These are phyloP conservation scores for Uria aalge DNA, from an alignment of 2,113 vertebrate species.

Conservation along the genomic window DNA sequence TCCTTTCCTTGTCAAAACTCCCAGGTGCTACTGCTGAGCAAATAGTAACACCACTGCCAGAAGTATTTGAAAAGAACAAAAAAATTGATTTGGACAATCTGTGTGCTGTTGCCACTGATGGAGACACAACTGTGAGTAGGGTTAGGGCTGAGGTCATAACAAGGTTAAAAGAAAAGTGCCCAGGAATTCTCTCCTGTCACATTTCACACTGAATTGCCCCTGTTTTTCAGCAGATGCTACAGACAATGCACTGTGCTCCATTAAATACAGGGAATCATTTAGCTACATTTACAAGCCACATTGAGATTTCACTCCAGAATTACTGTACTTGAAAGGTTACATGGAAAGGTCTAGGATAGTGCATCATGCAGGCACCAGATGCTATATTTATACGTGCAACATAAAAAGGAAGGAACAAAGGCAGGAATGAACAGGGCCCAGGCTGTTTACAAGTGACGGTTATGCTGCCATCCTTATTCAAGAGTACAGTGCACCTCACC, in stretches of 20 bases:
- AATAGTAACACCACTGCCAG: conserved; percentile 51
- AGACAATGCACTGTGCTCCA: conserved; percentile 9
- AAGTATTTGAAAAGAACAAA: conserved; percentile 64
- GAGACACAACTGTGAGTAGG: conserved; percentile 26
- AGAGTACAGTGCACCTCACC: not conserved
- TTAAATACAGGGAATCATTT: conserved; percentile 18
- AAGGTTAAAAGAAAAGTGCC: conserved; percentile 63
- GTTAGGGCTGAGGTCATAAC: conserved; percentile 20
- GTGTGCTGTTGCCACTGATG: conserved; percentile 33
- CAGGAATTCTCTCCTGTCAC: conserved; percentile 51
- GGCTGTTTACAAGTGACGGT: not conserved
- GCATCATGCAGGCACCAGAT: not conserved
- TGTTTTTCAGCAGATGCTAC: conserved; percentile 20
- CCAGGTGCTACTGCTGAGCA: conserved; percentile 63
- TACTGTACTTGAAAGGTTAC: not conserved
- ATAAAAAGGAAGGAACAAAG: conserved; percentile 1
- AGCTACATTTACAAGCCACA: conserved; percentile 37
- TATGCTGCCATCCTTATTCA: not conserved
- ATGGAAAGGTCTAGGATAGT: not conserved
- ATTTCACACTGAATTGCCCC: conserved; percentile 37
- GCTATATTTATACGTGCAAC: not conserved
- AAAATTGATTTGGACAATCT: conserved; percentile 59
- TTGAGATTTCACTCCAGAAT: not conserved
- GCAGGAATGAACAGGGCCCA: not conserved
- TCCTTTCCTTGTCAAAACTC: conserved; percentile 58